These are phyloP conservation scores for Platerodrilus igneus DNA, from an alignment of 2,888 invertebrate genomes.

Conservation along the genomic window DNA sequence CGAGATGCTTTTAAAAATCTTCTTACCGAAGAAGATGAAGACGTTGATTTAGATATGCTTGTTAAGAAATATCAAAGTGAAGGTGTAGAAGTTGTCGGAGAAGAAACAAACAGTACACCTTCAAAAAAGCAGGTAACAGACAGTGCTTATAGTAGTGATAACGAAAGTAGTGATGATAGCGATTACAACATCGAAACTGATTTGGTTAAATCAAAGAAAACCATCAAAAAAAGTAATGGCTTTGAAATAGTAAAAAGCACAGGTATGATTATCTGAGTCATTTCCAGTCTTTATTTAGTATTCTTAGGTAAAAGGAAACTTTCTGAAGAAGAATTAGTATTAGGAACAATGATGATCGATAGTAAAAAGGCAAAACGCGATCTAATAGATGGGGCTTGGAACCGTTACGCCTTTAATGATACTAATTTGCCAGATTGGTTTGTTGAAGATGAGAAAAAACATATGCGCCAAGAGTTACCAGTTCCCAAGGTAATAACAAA, in stretches of 20 bases:
- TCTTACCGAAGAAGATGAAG: conserved; percentile 79
- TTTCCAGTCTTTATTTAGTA: too few relatives aligned
- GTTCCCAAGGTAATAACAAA: conserved; percentile 67
- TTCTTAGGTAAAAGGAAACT: conserved; percentile 63
- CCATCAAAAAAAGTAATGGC: conserved; percentile 54
- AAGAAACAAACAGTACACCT: conserved; percentile 46
- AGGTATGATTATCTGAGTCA: conserved; percentile 1
- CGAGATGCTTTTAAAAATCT: conserved; percentile 78
- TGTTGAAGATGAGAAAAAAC: conserved; percentile 84
- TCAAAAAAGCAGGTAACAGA: conserved; percentile 34
- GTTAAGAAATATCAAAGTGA: conserved; percentile 66
- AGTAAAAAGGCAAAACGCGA: conserved; percentile 90
- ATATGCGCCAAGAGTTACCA: conserved; percentile 77
- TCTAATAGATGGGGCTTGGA: conserved; percentile 86
- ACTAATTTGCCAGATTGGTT: conserved; percentile 95
- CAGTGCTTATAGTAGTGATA: conserved; percentile 40
- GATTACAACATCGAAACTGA: conserved; percentile 51
- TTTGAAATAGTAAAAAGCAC: conserved; percentile 63
- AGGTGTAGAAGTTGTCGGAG: conserved; percentile 54
- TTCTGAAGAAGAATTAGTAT: conserved; percentile 81
- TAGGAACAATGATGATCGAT: conserved; percentile 86
- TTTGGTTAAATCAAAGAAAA: conserved; percentile 30
- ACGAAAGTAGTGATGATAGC: conserved; percentile 37
- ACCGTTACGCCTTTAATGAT: conserved; percentile 90
- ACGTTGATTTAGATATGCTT: conserved; percentile 78